phyloP scores from a whole-genome alignment of 2,797 vertebrate genomes.

The Ispidina picta region DNA sequence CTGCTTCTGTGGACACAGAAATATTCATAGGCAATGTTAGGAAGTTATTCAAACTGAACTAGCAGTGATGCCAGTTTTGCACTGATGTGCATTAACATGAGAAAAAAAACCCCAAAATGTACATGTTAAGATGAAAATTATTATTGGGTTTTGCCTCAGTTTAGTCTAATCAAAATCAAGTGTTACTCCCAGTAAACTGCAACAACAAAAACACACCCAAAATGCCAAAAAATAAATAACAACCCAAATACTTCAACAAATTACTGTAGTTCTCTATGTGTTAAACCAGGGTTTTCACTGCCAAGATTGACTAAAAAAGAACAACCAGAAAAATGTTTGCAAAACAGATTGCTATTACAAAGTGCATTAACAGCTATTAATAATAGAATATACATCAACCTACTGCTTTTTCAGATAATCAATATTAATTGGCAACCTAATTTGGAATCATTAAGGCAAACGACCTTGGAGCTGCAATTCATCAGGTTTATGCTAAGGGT shows the following conservation, averaged over 20 bases:
- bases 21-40: background rate
- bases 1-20: background rate
- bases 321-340: constrained; percentile 20
- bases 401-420: constrained; percentile 21
- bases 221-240: background rate
- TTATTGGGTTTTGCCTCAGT: background rate
- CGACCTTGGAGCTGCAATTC: background rate
- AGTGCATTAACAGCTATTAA: constrained; percentile 38
- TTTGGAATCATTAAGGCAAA: constrained; percentile 3
- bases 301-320: constrained; percentile 46
- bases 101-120: background rate
- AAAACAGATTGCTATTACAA: constrained; percentile 26
- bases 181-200: background rate
- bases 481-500: background rate
- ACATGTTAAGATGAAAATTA: background rate
- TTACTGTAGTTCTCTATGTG: background rate
- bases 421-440: constrained; percentile 36
- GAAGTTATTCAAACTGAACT: background rate
- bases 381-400: constrained; percentile 24
- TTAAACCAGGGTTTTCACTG: background rate
- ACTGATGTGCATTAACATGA: background rate
- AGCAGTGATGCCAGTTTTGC: background rate
- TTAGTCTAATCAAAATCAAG: background rate
- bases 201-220: background rate
- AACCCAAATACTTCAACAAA: background rate